phyloP scores from a whole-genome alignment of 2,888 invertebrate genomes.

The Xestia xanthographa region DNA sequence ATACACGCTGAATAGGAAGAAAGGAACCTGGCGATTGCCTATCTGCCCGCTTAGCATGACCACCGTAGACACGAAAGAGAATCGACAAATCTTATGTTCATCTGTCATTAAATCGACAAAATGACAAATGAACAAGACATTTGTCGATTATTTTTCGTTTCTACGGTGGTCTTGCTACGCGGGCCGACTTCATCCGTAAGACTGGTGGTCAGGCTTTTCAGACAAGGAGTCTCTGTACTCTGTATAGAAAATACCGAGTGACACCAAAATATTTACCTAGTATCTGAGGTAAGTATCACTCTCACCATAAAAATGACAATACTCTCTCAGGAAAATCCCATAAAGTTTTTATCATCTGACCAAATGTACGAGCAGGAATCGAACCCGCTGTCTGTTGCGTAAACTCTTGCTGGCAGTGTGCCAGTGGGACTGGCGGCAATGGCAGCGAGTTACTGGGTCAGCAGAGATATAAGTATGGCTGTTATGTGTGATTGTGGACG shows the following conservation, averaged over 20 bases:
- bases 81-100: no score
- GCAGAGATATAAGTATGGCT: constrained; percentile 9
- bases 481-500: background rate
- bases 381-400: constrained; percentile 60
- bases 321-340: constrained; percentile 28
- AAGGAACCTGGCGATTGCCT: no score
- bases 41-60: no score
- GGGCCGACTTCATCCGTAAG: no score
- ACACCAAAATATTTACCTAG: background rate
- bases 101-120: no score
- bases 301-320: constrained; percentile 50
- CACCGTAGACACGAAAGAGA: no score
- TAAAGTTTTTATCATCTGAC: constrained; percentile 49
- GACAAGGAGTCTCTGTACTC: background rate
- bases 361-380: constrained; percentile 51
- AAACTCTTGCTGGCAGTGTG: constrained; percentile 57
- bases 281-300: background rate
- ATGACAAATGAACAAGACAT: no score
- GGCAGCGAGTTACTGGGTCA: constrained; percentile 40
- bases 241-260: background rate
- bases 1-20: background rate
- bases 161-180: no score
- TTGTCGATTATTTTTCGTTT: no score
- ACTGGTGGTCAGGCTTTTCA: no score
- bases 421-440: constrained; percentile 46